Conservation (phyloP, 2,888 invertebrate species). For the Deroplatys truncata region DNA sequence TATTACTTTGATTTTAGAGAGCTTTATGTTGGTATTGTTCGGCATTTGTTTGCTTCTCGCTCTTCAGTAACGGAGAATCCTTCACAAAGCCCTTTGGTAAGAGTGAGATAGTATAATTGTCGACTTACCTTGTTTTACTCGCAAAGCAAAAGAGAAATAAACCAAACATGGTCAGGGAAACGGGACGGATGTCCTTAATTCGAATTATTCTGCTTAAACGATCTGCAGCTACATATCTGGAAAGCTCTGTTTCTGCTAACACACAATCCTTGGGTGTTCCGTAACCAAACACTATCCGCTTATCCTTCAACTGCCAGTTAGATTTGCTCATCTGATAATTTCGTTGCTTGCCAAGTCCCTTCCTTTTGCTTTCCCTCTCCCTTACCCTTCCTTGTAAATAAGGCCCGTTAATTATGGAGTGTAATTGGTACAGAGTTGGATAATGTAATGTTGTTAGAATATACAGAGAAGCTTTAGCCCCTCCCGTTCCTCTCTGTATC, state of each 20-base stretch:
- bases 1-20: too few relatives aligned
- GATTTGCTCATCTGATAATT: slow-evolving; percentile 23
- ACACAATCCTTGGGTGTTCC: not conserved
- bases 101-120: not conserved
- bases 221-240: not conserved
- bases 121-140: not conserved
- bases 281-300: not conserved
- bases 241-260: not conserved
- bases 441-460: slow-evolving; percentile 32
- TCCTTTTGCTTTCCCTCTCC: not conserved
- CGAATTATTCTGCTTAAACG: slow-evolving; percentile 23
- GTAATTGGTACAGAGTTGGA: slow-evolving; percentile 32
- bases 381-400: slow-evolving; percentile 19
- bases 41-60: not conserved
- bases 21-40: not conserved
- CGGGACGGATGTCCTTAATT: slow-evolving; percentile 2
- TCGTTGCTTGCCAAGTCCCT: not conserved
- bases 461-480: slow-evolving; percentile 15
- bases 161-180: not conserved
- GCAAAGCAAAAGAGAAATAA: not conserved
- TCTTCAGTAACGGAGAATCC: not conserved
- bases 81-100: not conserved
- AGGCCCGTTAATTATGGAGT: slow-evolving; percentile 31
- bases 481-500: not conserved
- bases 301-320: slow-evolving; percentile 5